Evolutionary conservation across 2,797 vertebrate genomes (phyloP), one percentile per base, ranked within the genome.

Genomic region (Melanotaenia trifasciata): DNA sequence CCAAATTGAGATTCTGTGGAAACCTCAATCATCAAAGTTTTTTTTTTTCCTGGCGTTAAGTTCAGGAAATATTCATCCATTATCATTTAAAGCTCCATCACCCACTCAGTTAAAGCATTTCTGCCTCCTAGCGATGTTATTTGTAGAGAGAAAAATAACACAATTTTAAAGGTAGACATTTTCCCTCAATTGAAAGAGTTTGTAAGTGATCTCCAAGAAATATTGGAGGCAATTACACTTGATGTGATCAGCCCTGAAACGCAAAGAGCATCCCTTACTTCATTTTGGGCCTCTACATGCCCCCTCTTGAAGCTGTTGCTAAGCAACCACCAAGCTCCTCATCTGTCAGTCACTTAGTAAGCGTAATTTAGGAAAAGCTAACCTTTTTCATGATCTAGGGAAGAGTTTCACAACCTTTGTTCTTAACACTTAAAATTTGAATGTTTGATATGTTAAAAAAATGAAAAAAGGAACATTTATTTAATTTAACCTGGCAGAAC

Each of bases 41-140:
- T 66, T 30, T 30, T 30, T 30, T 5, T 30, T 30, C 73, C 35
- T 64, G 32, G 70, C 64, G 59, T 40, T n/a, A 30, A 9, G 50
- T 36, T 7, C 18, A 56, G 66, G 59, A 81, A 84, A 77, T 74
- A 58, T 70, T 82, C 66, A 79, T 90, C 78, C 54, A 64, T 89
- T 79, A 81, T 76, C 22, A 54, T 84, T 82, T 69, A 64, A 70
- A 64, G 51, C 61, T 65, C 53, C 33, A 43, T 16, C 12, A 24
- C 53, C 36, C 38, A 3, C 60, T 71, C 50, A 56, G 18, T 62
- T 71, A 53, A 56, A 43, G 30, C 30, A 45, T 57, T 76, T 51
- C 18, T 53, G 47, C 50, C 30, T 70, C 58, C 18, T 11, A 2
- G 43, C 11, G 14, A 63, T 56, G 54, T 63, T 61, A 63, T 35